These are phyloP conservation scores for Ectropis crepuscularia DNA, from an alignment of 2,888 invertebrate genomes.

Conservation along the genomic window DNA sequence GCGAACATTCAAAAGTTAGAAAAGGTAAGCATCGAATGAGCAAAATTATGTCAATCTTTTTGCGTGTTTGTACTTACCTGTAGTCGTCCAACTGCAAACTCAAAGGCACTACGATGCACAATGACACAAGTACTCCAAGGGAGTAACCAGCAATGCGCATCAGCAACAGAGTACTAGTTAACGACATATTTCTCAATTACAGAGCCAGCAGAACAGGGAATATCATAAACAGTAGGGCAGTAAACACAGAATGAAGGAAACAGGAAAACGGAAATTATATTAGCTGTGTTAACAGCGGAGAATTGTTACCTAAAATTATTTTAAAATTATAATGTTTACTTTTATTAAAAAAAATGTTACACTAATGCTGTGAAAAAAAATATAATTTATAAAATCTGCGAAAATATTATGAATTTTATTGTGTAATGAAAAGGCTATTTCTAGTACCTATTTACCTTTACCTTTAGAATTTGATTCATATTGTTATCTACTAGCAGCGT, in stretches of 20 bases:
- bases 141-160: conserved; percentile 96
- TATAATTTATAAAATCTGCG: too few species aligned
- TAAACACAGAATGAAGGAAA: neutral
- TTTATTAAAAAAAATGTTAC: too few species aligned
- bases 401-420: too few species aligned
- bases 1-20: neutral
- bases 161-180: conserved; percentile 91
- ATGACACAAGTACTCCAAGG: conserved; percentile 92
- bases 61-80: conserved; percentile 82
- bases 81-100: conserved; percentile 94
- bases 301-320: too few species aligned
- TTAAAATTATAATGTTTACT: too few species aligned
- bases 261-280: conserved; percentile 4
- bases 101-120: conserved; percentile 95
- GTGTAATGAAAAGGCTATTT: too few species aligned
- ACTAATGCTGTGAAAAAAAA: too few species aligned
- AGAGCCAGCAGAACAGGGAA: neutral
- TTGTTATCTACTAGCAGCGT: too few species aligned
- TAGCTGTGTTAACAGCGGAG: neutral
- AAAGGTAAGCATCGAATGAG: too few species aligned
- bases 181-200: conserved; percentile 84
- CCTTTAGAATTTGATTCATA: too few species aligned
- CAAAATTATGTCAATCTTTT: too few species aligned
- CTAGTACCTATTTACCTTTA: too few species aligned
- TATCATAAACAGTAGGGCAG: neutral